These are phyloP conservation scores for Cottoperca gobio DNA, from an alignment of 2,797 vertebrate genomes.

Conservation along the genomic window DNA sequence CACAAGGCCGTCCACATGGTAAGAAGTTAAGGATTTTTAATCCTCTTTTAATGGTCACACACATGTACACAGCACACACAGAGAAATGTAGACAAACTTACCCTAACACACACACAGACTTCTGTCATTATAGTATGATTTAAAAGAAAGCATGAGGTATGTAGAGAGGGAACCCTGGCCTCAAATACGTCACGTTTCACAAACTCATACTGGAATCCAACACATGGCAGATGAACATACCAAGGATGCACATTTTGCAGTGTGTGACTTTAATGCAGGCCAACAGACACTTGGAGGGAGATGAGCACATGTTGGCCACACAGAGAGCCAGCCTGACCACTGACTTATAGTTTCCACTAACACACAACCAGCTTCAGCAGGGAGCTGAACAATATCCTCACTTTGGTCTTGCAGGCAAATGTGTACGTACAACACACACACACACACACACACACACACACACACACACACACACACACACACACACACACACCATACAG, in stretches of 20 bases:
- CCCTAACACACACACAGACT: too few species aligned
- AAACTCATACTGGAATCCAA: background rate
- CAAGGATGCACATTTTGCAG: too few species aligned
- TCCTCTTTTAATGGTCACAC: too few species aligned
- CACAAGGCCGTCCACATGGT: too few species aligned
- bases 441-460: constrained; percentile 4
- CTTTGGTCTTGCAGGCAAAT: background rate
- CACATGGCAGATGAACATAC: background rate
- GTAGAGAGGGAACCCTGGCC: background rate
- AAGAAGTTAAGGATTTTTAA: too few species aligned
- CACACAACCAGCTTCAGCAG: constrained; percentile 5
- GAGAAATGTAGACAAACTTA: too few species aligned
- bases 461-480: constrained; percentile 9
- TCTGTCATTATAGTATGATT: too few species aligned
- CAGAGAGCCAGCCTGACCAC: constrained; percentile 9
- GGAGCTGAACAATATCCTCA: background rate
- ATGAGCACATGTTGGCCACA: constrained; percentile 38
- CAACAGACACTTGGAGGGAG: background rate
- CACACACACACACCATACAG: constrained; percentile 11
- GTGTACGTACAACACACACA: constrained; percentile 2
- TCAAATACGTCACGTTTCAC: background rate
- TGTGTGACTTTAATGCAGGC: background rate
- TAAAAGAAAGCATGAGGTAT: background rate
- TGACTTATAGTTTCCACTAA: constrained; percentile 54
- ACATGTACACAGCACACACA: too few species aligned